These are phyloP conservation scores for Pituophis catenifer DNA, from an alignment of 2,113 vertebrate genomes.

Conservation along the genomic window DNA sequence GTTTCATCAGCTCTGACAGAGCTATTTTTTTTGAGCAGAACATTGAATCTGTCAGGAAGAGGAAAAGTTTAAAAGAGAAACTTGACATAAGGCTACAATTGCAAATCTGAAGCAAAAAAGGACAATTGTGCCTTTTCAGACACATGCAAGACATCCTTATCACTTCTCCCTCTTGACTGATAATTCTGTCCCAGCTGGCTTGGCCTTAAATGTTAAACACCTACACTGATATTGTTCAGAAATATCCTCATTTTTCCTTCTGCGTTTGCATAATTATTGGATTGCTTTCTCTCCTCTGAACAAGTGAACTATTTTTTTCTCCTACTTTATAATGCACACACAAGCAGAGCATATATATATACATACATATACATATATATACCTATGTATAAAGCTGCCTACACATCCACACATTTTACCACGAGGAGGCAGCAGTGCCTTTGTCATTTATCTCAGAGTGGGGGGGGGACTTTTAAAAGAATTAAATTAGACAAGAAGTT, in stretches of 20 bases:
- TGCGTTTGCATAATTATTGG: neutral
- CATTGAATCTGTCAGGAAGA: neutral
- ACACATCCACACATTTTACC: conserved; percentile 28
- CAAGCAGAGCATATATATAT: neutral
- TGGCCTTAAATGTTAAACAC: neutral
- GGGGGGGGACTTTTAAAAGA: neutral
- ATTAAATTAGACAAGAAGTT: conserved; percentile 22
- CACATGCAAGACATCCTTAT: neutral
- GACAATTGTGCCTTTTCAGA: neutral
- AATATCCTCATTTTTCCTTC: neutral
- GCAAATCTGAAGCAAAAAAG: too few species aligned
- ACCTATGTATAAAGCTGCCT: neutral
- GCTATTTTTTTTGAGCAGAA: too few species aligned
- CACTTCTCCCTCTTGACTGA: neutral
- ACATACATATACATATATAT: neutral
- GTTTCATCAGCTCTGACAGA: neutral
- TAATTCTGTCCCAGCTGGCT: neutral
- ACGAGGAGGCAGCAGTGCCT: conserved; percentile 66
- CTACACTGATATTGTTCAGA: neutral
- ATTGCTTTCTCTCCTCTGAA: too few species aligned
- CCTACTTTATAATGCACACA: neutral
- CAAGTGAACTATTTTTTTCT: neutral
- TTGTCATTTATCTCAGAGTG: conserved; percentile 29
- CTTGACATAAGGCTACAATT: neutral
- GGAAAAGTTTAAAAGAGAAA: neutral